phyloP scores from a whole-genome alignment of 1,140 invertebrate species.

The Drosophila saltans region DNA sequence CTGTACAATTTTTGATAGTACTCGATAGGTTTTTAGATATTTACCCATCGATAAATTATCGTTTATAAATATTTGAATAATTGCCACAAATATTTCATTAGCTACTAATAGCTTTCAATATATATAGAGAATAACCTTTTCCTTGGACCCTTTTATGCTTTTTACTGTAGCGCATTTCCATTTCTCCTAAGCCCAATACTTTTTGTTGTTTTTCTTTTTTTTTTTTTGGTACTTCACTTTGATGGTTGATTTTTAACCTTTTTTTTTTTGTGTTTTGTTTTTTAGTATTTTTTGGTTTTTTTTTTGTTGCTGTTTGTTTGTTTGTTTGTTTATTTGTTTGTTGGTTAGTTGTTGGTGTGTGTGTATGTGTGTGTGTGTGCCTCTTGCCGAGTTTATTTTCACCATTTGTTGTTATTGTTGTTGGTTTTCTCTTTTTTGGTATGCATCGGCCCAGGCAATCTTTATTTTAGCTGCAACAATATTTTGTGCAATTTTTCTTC shows the following conservation, averaged over 20 bases:
- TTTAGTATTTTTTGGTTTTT: conserved; percentile 54
- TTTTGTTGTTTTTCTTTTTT: neutral
- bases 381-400: conserved; percentile 44
- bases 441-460: conserved; percentile 17
- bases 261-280: conserved; percentile 52
- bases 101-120: no score
- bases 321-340: conserved; percentile 15
- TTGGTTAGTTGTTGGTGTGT: neutral
- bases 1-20: neutral
- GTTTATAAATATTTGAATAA: no score
- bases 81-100: no score
- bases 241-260: conserved; percentile 65
- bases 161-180: conserved; percentile 10
- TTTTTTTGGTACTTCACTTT: conserved; percentile 38
- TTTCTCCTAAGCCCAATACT: neutral
- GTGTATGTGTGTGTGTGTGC: neutral
- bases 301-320: conserved; percentile 16
- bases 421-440: conserved; percentile 49
- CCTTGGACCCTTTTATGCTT: no score
- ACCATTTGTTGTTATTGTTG: conserved; percentile 43
- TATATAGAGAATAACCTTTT: no score
- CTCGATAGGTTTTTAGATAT: neutral
- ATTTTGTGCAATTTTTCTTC: conserved; percentile 44
- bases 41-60: no score
- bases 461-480: conserved; percentile 34